These are phyloP conservation scores for Campaea margaritaria DNA, from an alignment of 2,888 invertebrate genomes.

Conservation along the genomic window DNA sequence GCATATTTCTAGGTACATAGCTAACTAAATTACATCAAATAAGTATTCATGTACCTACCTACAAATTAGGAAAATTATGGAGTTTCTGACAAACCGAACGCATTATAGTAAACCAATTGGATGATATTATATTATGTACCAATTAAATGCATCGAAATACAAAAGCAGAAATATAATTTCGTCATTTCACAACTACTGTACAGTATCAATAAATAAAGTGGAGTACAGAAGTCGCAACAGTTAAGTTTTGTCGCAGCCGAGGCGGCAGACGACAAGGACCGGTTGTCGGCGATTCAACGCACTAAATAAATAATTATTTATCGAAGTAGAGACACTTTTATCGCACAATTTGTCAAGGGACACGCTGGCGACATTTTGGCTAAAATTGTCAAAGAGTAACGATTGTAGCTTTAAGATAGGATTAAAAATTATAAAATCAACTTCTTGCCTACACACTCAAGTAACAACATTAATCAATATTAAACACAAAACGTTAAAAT, in stretches of 20 bases:
- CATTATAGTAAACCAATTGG: no score
- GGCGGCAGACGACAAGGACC: constrained; percentile 41
- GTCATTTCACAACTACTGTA: constrained; percentile 18
- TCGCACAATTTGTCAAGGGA: constrained; percentile 78
- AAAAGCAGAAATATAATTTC: constrained; percentile 1
- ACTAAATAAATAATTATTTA: constrained; percentile 59
- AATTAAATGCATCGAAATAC: constrained; percentile 9
- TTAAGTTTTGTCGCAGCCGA: constrained; percentile 38
- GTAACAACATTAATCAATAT: no score
- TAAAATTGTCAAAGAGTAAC: constrained; percentile 64
- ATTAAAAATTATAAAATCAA: no score
- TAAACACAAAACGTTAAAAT: no score
- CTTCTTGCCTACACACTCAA: no score
- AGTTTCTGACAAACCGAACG: no score
- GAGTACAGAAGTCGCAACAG: constrained; percentile 32
- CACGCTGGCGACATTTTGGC: constrained; percentile 68
- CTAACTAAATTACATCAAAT: no score
- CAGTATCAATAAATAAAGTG: constrained; percentile 26
- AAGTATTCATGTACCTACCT: no score
- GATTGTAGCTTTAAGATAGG: background rate
- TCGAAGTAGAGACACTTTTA: constrained; percentile 57
- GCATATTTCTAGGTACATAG: no score
- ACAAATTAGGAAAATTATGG: no score
- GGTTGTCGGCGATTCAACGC: constrained; percentile 56
- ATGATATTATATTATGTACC: background rate